Base-by-base conservation (phyloP, 2,797 vertebrate genomes). In the Cyclura pinguis region DNA sequence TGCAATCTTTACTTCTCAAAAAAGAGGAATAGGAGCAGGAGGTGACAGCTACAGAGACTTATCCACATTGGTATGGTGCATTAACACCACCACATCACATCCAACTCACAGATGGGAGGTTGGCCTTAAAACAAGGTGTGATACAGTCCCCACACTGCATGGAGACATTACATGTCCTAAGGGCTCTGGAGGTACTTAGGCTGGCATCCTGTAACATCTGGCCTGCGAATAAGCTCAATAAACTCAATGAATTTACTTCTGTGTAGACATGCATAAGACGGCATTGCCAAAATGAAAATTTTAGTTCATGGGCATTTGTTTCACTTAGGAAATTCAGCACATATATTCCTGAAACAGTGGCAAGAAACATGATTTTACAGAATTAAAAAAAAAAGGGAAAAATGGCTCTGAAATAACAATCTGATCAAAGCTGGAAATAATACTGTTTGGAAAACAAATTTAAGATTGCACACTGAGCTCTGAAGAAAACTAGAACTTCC, bases 361-460 rank as follows among this genome's bases (percentile, higher is more conserved):
- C 55, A 76, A 76, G 24, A 62, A 69, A 9, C 27, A 57, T 67
- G 47, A 69, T 78, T 91, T 88, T 78, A 69, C 29, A 55, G 32
- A 32, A 67, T 6, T 83, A 29, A 20, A 67, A 83, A 90, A 90
- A 22, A 57, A 84, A 86, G 32, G 80, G 7, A 52, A 86, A 64
- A 27, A 50, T 52, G 52, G 38, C 73, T 81, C 38, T 86, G 20
- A 73, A 9, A 59, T 76, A 47, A 42, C 18, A 50, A 62, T 74
- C 42, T 83, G 20, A 83, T 84, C n/a, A 47, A 47, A 32, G 29
- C 27, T 88, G 20, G n/a, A 78, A 47, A 6, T 29, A 69, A 59
- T 57, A 24, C 73, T 72, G 18, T 87, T 91, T 55, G 78, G 38
- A 84, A 69, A 85, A 59, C 42, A n/a, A 76, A 59, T 76, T 62